These are phyloP conservation scores for Pangasius macronema DNA, from an alignment of 2,797 vertebrate species.

Conservation along the genomic window DNA sequence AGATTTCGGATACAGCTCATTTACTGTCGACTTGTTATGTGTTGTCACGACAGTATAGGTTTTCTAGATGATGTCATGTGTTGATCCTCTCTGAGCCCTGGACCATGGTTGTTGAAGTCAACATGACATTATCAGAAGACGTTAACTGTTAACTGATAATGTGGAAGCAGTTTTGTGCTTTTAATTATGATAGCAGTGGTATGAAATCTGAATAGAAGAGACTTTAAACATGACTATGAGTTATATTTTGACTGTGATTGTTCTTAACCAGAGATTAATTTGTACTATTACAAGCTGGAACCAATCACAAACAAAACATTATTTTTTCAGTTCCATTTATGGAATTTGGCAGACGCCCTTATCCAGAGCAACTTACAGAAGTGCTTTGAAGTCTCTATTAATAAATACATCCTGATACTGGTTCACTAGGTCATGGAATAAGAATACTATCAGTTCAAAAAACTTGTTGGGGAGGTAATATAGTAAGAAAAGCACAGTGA, in stretches of 20 bases:
- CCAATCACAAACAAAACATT: background rate
- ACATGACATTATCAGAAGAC: background rate
- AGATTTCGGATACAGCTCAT: background rate
- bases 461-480: no score
- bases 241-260: background rate
- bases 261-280: background rate
- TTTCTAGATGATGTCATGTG: background rate
- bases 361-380: no score
- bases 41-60: slow-evolving; percentile 24
- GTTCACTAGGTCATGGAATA: no score
- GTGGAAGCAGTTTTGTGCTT: background rate
- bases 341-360: no score
- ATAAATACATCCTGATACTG: no score
- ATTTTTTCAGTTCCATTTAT: background rate
- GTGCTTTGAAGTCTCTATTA: no score
- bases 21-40: slow-evolving; percentile 17
- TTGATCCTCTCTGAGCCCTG: background rate
- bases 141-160: background rate
- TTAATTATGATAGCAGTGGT: background rate
- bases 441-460: no score
- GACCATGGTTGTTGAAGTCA: background rate
- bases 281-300: background rate
- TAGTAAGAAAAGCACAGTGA: no score
- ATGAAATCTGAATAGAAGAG: background rate
- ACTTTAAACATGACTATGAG: background rate